Percentiles rank a stretch among this genome's conserved stretches.
Conservation (phyloP, 2,888 invertebrate species). For the Chymomyza amoena region DNA sequence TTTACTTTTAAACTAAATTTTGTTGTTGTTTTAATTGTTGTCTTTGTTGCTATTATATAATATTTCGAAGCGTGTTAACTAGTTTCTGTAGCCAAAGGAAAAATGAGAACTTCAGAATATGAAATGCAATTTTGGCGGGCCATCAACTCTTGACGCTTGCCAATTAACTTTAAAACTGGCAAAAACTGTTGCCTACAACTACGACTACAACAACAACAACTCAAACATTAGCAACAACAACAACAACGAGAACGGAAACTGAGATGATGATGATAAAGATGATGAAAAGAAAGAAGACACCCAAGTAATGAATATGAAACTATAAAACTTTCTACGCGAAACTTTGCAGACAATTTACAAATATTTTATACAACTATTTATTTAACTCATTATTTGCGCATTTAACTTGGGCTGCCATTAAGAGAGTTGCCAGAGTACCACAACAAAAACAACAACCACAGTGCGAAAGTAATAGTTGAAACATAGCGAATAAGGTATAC, state of each 20-base stretch:
- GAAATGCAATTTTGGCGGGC: constrained; percentile 1
- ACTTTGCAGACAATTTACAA: constrained; percentile 50
- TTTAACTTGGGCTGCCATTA: constrained; percentile 34
- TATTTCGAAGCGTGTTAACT: not conserved
- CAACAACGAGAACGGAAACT: not conserved
- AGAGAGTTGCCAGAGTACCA: not conserved
- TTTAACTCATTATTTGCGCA: constrained; percentile 52
- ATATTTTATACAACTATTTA: constrained; percentile 53
- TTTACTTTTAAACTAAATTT: not conserved
- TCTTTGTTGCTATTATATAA: not conserved
- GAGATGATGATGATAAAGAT: too few relatives aligned
- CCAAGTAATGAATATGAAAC: constrained; percentile 46
- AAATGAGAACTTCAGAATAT: not conserved
- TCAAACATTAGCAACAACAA: not conserved
- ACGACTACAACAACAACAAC: not conserved
- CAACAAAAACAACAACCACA: not conserved
- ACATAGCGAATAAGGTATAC: too few relatives aligned
- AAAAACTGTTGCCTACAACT: not conserved
- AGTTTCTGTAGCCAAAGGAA: not conserved
- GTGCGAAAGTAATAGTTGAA: not conserved
- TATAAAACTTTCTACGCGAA: constrained; percentile 46
- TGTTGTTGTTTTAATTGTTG: not conserved
- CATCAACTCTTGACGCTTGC: constrained; percentile 24
- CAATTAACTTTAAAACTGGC: constrained; percentile 40
- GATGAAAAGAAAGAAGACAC: not conserved